These are phyloP conservation scores for Papilio demoleus DNA, from an alignment of 2,888 invertebrate genomes.

Conservation along the genomic window DNA sequence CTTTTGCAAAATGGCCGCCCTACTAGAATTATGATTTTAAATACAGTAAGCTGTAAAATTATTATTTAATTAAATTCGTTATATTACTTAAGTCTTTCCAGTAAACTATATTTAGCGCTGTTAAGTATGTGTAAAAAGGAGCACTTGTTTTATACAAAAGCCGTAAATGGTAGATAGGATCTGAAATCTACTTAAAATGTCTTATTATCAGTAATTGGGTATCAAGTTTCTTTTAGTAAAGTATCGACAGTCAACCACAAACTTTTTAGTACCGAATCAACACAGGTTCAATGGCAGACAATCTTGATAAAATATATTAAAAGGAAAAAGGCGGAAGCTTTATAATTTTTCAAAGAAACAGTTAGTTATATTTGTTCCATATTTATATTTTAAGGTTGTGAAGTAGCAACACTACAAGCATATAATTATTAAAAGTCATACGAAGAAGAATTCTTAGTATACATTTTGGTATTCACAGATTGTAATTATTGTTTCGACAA, in stretches of 20 bases:
- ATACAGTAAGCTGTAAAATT: too few relatives aligned
- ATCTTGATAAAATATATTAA: constrained; percentile 3
- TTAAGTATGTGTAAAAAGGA: not conserved
- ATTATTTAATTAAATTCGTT: not conserved
- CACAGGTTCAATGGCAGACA: not conserved
- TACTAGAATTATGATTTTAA: too few relatives aligned
- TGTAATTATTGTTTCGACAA: too few relatives aligned
- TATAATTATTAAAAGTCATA: too few relatives aligned
- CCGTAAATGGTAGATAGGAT: constrained; percentile 6
- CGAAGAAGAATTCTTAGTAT: too few relatives aligned
- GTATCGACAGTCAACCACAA: not conserved
- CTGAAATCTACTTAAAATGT: constrained; percentile 6
- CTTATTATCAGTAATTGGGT: constrained; percentile 6
- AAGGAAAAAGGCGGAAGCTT: not conserved
- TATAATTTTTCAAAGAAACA: not conserved
- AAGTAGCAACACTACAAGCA: too few relatives aligned
- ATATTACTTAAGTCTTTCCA: not conserved
- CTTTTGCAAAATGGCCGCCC: too few relatives aligned
- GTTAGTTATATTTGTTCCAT: too few relatives aligned
- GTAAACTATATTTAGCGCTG: not conserved
- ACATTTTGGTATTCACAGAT: too few relatives aligned
- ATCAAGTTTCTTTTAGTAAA: not conserved
- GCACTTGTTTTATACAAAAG: not conserved
- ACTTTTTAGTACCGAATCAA: constrained; percentile 1
- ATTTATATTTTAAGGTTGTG: too few relatives aligned